Evolutionary conservation across 1,140 invertebrate genomes (phyloP), one percentile per base, ranked within the genome.

Genomic region (Brachionus plicatilis): DNA sequence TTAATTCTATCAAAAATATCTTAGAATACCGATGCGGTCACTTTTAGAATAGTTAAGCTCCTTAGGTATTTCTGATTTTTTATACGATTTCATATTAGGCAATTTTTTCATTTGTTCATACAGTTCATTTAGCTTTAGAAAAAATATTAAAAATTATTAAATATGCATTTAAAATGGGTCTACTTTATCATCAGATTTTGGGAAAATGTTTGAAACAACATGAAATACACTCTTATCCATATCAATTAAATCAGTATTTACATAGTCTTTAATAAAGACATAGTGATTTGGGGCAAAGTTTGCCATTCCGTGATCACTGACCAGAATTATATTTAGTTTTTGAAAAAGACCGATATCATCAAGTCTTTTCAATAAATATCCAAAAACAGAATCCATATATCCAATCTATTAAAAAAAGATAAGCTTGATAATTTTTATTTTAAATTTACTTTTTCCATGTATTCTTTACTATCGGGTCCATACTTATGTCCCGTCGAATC

Each of bases 221-320:
- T 24, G 29, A 65, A 82, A 47, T 11, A 68, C 65, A 68, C 50
- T 65, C 47, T 65, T 82, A 45, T 68, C 65, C 17, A 65, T 37
- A 65, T 82, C 79, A 33, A 82, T 68, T 27, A 90, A 90, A 20
- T 85, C 86, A 41, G 88, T 86, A 68, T 90, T 88, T n/a, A 93
- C 87, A 86, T 91, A 91, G 43, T 91, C 87, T 41, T 91, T 91
- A 27, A 93, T 88, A 87, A 93, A 90, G 80, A 93, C 91, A 85
- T 92, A 90, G 29, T 91, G 87, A 65, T 8, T 83, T 50, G 88
- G 85, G 5, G 88, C 90, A 0, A 93, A 90, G 33, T 89, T 87
- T 2, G 91, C 86, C 92, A 94, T 93, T 17, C 94, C 94, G 89
- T 94, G 94, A 88, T 94, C 94, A 87, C 93, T 93, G 2, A 93